These are phyloP conservation scores for Taenioides sp. DNA, from an alignment of 2,797 vertebrate genomes.

Conservation along the genomic window DNA sequence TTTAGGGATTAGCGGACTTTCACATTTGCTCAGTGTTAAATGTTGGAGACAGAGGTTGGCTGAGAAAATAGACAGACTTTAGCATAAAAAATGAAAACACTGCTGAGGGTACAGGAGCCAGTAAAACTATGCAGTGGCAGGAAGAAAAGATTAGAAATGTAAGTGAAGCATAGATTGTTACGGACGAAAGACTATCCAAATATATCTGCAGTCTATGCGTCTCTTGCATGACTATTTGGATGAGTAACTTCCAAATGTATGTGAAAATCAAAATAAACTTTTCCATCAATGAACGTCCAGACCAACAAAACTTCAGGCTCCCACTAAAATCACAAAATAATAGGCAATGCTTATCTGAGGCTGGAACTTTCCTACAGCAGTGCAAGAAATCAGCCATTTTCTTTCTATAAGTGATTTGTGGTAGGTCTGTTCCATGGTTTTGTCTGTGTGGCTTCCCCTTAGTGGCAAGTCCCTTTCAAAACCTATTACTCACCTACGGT, in stretches of 20 bases:
- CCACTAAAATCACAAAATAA: slow-evolving; percentile 23
- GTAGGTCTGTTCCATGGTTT: slow-evolving; percentile 26
- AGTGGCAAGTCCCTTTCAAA: slow-evolving; percentile 14
- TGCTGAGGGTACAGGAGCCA: not conserved
- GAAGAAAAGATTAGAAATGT: not conserved
- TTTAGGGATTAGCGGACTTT: slow-evolving; percentile 7
- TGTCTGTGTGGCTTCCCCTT: slow-evolving; percentile 27
- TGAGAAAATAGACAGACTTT: slow-evolving; percentile 7
- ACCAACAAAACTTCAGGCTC: slow-evolving; percentile 13
- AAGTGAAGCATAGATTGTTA: not conserved
- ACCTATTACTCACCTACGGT: slow-evolving; percentile 28
- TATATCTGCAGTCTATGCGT: slow-evolving; percentile 1
- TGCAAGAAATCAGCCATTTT: slow-evolving; percentile 14
- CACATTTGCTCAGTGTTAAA: not conserved
- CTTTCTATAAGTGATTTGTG: slow-evolving; percentile 29
- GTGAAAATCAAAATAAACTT: not conserved
- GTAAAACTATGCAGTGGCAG: not conserved
- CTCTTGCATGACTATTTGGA: not conserved
- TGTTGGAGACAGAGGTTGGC: not conserved
- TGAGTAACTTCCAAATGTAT: slow-evolving; percentile 4
- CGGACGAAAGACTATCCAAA: not conserved
- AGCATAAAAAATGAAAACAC: slow-evolving; percentile 9
- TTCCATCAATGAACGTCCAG: slow-evolving; percentile 11
- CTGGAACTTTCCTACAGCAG: slow-evolving; percentile 23
- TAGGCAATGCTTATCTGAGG: slow-evolving; percentile 22